These are phyloP conservation scores for Perca schrenkii DNA, from an alignment of 2,113 vertebrate species.

Conservation along the genomic window DNA sequence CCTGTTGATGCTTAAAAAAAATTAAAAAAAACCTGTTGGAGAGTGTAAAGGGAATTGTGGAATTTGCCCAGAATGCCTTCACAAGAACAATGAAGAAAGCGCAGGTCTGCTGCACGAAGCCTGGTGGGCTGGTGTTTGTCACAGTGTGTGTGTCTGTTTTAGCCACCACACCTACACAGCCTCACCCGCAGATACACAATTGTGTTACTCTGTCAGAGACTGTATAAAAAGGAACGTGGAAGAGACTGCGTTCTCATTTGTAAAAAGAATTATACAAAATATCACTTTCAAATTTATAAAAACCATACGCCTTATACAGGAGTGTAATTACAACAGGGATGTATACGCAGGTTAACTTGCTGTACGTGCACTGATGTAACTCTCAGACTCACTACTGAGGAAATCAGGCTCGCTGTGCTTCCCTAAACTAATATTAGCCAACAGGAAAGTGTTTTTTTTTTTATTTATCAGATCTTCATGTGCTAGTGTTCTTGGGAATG, in stretches of 20 bases:
- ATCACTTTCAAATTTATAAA: conserved; percentile 13
- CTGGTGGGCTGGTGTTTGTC: conserved; percentile 38
- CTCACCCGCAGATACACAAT: conserved; percentile 5
- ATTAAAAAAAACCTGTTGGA: background rate
- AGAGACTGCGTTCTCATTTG: conserved; percentile 7
- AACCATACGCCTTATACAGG: background rate
- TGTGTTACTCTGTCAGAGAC: background rate
- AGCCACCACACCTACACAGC: conserved; percentile 72
- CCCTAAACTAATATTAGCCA: conserved; percentile 39
- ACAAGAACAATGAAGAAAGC: conserved; percentile 36
- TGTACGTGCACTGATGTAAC: conserved; percentile 29
- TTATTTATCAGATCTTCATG: background rate
- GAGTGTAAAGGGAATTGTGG: conserved; percentile 31
- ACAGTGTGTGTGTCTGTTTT: conserved; percentile 46
- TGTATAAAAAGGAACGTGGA: conserved; percentile 37
- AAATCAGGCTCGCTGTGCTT: conserved; percentile 21
- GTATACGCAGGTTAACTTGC: background rate
- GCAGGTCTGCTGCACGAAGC: conserved; percentile 24
- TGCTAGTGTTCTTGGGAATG: background rate
- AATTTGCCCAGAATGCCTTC: conserved; percentile 22
- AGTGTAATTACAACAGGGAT: conserved; percentile 4
- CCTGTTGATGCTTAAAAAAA: conserved; percentile 29
- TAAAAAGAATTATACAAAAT: background rate
- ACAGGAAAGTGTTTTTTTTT: background rate
- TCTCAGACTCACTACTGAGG: conserved; percentile 1